These are phyloP conservation scores for Eueremaeus valkanovi DNA, from an alignment of 2,888 invertebrate genomes.

Conservation along the genomic window DNA sequence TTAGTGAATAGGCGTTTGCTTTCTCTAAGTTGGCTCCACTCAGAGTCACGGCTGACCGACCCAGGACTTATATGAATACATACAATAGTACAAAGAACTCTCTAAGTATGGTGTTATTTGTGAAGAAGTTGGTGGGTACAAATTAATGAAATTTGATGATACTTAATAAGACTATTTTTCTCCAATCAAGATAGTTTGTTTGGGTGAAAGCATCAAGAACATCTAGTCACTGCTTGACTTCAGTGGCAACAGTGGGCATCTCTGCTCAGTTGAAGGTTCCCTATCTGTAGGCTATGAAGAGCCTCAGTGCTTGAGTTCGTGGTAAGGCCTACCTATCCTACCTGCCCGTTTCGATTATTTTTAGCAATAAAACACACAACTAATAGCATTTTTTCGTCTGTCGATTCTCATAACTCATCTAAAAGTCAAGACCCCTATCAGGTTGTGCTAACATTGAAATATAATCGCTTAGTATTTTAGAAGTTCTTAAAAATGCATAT, in stretches of 20 bases:
- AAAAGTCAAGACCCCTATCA: constrained; percentile 35
- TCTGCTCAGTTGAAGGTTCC: background rate
- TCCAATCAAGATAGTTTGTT: no score
- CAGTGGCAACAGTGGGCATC: no score
- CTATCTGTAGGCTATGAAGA: constrained; percentile 26
- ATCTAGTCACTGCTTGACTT: no score
- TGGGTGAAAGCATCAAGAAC: no score
- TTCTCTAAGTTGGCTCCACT: background rate
- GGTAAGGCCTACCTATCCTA: constrained; percentile 25
- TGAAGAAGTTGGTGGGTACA: no score
- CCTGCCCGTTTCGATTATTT: constrained; percentile 32
- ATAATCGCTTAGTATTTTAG: background rate
- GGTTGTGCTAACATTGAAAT: background rate
- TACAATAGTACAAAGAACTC: no score
- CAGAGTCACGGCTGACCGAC: no score
- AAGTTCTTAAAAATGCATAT: background rate
- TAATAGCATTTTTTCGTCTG: constrained; percentile 29
- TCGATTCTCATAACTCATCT: constrained; percentile 31
- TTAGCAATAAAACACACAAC: constrained; percentile 34
- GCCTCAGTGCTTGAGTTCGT: no score
- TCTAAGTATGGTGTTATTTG: no score
- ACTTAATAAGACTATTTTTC: no score
- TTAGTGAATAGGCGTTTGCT: constrained; percentile 21
- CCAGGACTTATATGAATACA: no score
- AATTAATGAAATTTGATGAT: no score